Base-by-base conservation (phyloP, 2,888 invertebrate species). In the Leucophenga montana region DNA sequence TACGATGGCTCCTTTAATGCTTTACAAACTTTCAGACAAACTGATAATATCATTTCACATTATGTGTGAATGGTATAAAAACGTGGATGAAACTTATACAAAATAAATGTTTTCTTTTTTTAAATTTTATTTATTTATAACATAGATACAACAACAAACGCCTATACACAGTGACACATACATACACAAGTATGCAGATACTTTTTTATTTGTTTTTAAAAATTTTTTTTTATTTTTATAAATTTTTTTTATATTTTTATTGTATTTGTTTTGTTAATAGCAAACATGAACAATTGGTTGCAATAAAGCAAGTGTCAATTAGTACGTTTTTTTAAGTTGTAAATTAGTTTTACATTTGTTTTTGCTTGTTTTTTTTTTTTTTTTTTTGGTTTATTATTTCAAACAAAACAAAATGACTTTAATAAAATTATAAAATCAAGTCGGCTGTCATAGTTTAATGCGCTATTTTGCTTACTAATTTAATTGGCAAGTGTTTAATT, bases 131-230 rank as follows among this genome's bases (percentile, higher is more conserved):
- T 44, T 16, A 16, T 39, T 16, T 50, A 50, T 48, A 14, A 33
- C 56, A 66, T 56, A 66, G 11, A 56, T 56, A 53, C 56, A 66
- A 44, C 44, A 16, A 66, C 56, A 66, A 46, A 56, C 56, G 16
- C 56, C 56, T 66, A 66, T 54, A 44, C 39, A 66, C 66, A 66
- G 18, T 56, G 20, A 66, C 66, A 39, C 39, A 39, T 11, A 66
- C 66, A 56, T 56, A 66, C 66, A 66, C 54, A 54, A 66, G 54
- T 56, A 56, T 66, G 66, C 66, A 66, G n/a, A 22, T 18, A 39
- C 8, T 39, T 27, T 16, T 61, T 31, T 61, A 14, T 46, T 20
- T 18, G 16, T 13, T 46, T 46, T 50, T 57, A 9, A 57, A 11
- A 27, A 57, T 57, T 57, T 27, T 14, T 27, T 0, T 57, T 22